These are phyloP conservation scores for Montipora efflorescens DNA, from an alignment of 64 coral and sea anemone species.

Conservation along the genomic window DNA sequence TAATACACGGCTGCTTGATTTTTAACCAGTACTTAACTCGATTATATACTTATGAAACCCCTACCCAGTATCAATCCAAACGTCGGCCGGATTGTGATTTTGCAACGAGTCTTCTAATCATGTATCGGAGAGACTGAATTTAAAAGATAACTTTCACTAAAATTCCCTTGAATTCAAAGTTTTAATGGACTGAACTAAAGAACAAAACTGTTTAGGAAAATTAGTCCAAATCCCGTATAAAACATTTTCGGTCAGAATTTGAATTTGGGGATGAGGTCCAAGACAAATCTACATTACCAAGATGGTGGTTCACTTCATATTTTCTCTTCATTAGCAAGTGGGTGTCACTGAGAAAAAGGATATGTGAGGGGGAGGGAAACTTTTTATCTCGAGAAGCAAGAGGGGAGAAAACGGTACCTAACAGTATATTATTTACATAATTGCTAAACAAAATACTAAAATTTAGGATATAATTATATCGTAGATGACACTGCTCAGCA, in stretches of 20 bases:
- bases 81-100: too few relatives aligned
- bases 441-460: slow-evolving; percentile 63
- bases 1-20: too few relatives aligned
- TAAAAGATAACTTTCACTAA: too few relatives aligned
- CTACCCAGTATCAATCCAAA: too few relatives aligned
- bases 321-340: neutral
- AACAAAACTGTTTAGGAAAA: too few relatives aligned
- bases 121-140: too few relatives aligned
- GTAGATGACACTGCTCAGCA: slow-evolving; percentile 15
- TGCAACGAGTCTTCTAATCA: too few relatives aligned
- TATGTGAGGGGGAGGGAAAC: neutral
- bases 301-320: neutral
- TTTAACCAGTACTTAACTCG: too few relatives aligned
- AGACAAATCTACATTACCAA: neutral
- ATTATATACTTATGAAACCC: too few relatives aligned
- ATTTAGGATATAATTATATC: slow-evolving; percentile 25
- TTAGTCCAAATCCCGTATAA: too few relatives aligned
- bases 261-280: neutral
- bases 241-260: neutral
- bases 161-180: too few relatives aligned
- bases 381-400: neutral
- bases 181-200: too few relatives aligned
- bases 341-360: neutral
- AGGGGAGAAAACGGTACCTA: neutral
- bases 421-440: slow-evolving; percentile 56